Conservation (phyloP, 2,888 invertebrate genomes). For the Melolontha melolontha region DNA sequence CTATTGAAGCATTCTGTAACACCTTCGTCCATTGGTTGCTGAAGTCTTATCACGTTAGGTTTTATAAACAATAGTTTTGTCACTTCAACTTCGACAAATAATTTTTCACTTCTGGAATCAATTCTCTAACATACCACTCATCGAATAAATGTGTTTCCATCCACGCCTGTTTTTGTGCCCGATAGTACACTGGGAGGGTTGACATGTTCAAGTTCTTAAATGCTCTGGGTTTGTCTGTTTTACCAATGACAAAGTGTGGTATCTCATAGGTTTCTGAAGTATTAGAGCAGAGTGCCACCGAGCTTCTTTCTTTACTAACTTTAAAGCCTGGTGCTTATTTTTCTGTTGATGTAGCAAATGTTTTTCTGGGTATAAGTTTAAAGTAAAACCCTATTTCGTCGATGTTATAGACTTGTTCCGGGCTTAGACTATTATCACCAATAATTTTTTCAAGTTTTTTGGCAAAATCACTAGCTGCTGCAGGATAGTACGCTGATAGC, state of each 20-base stretch:
- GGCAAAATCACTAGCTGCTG: not conserved
- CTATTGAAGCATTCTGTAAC: too few species aligned
- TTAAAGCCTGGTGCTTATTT: slow-evolving; percentile 45
- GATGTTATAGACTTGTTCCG: too few species aligned
- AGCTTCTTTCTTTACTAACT: slow-evolving; percentile 49
- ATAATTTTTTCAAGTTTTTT: not conserved
- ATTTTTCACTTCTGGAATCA: slow-evolving; percentile 2
- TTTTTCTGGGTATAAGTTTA: slow-evolving; percentile 16
- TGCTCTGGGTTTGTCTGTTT: slow-evolving; percentile 47
- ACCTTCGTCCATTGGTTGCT: too few species aligned
- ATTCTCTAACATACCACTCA: not conserved
- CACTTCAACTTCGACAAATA: slow-evolving; percentile 6
- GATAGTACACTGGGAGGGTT: too few species aligned
- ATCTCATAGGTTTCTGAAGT: slow-evolving; percentile 49
- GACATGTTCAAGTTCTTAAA: slow-evolving; percentile 28
- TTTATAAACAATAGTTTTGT: not conserved
- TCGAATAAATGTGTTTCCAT: slow-evolving; percentile 23
- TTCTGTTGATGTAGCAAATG: slow-evolving; percentile 45
- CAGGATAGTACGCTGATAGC: slow-evolving; percentile 10
- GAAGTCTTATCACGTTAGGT: too few species aligned
- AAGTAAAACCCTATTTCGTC: slow-evolving; percentile 11
- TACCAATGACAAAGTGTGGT: slow-evolving; percentile 46
- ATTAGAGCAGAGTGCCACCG: slow-evolving; percentile 49
- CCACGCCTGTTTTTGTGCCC: slow-evolving; percentile 21
- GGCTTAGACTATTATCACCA: slow-evolving; percentile 1